phyloP scores from a whole-genome alignment of 2,797 vertebrate genomes.

The Heteromormyrus szaboi region DNA sequence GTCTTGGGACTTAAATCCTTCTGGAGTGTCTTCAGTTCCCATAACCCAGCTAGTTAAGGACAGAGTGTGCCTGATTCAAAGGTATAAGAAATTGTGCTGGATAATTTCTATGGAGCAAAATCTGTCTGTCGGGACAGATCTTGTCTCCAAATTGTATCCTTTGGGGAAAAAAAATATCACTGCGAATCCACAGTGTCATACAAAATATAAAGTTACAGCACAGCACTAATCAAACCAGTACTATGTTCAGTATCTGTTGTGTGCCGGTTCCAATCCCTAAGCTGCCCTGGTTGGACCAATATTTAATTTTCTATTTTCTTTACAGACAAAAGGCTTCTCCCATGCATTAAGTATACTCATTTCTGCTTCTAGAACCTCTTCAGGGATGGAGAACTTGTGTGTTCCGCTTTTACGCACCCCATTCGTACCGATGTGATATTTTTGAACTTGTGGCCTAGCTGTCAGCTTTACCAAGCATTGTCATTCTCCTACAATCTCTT shows the following conservation, averaged over 20 bases:
- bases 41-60: background rate
- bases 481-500: background rate
- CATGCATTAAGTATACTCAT: background rate
- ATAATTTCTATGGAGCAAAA: background rate
- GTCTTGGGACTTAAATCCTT: background rate
- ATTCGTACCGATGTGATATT: background rate
- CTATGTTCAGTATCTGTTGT: background rate
- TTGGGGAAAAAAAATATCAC: background rate
- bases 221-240: background rate
- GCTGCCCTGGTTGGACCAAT: background rate
- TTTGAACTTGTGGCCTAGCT: background rate
- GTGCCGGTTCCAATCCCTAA: background rate
- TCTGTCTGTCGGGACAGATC: background rate
- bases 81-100: background rate
- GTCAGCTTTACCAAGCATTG: background rate
- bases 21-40: background rate
- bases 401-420: background rate
- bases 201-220: background rate
- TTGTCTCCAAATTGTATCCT: background rate
- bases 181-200: background rate
- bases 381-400: background rate
- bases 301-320: slow-evolving; percentile 8
- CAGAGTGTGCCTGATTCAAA: background rate
- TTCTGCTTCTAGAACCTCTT: background rate
- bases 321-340: background rate